A percentile compares a stretch with the other conserved stretches of the same genome.
Conservation (phyloP, 2,888 invertebrate genomes). For the Lacanobia oleracea region DNA sequence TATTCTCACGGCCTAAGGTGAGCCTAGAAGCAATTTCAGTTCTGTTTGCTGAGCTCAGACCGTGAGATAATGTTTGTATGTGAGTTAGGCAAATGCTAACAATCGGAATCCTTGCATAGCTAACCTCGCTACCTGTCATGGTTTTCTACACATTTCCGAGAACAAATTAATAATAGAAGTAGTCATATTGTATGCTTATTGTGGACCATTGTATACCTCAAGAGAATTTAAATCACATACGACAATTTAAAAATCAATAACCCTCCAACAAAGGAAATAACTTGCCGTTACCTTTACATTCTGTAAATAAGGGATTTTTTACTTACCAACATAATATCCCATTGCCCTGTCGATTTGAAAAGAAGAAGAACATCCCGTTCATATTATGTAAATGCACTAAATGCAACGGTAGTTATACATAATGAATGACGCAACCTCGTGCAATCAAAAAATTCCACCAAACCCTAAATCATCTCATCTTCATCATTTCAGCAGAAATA, state of each 20-base stretch:
- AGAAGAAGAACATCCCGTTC: too few relatives aligned
- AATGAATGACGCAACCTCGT: too few relatives aligned
- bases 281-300: neutral
- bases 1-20: constrained; percentile 60
- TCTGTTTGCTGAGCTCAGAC: constrained; percentile 52
- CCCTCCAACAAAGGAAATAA: neutral
- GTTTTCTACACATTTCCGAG: constrained; percentile 42
- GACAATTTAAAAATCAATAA: neutral
- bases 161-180: constrained; percentile 32
- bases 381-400: too few relatives aligned
- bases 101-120: constrained; percentile 60
- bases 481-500: too few relatives aligned
- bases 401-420: too few relatives aligned
- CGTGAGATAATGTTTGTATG: constrained; percentile 55
- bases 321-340: neutral
- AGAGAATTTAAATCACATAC: neutral
- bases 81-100: constrained; percentile 52
- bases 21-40: constrained; percentile 53
- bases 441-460: too few relatives aligned
- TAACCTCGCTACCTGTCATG: constrained; percentile 44
- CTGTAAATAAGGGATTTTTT: neutral
- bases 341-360: too few relatives aligned
- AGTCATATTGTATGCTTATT: constrained; percentile 31
- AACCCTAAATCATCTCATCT: too few relatives aligned
- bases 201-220: constrained; percentile 11